Percentiles rank a stretch among this genome's conserved stretches.
Evolutionary conservation across 2,797 vertebrate genomes (phyloP).

Genomic region (Oryzias dopingdopingensis): DNA sequence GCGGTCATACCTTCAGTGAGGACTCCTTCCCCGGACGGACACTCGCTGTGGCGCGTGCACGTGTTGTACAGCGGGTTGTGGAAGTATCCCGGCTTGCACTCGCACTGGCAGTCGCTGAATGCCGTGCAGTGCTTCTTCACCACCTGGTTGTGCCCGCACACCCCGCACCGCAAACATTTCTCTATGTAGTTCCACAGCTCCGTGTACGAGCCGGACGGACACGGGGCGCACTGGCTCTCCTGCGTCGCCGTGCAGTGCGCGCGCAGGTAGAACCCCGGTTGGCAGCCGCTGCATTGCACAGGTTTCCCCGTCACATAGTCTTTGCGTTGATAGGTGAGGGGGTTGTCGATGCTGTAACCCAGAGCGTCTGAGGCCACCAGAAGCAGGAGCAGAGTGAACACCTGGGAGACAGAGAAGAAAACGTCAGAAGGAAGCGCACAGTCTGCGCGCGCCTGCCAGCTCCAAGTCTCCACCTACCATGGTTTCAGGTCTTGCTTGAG

Average conservation of each 20-base stretch:
- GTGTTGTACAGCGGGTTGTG: conserved; percentile 6
- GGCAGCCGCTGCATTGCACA: conserved; percentile 59
- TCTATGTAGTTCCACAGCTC: conserved; percentile 70
- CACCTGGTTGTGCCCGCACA: conserved; percentile 54
- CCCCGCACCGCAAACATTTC: conserved; percentile 63
- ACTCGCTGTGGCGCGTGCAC: conserved; percentile 61
- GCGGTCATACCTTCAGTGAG: conserved; percentile 41
- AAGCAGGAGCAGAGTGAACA: neutral
- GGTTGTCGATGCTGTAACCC: accelerated
- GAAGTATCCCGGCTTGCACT: conserved; percentile 59
- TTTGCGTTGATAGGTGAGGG: conserved; percentile 19
- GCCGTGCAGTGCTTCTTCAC: conserved; percentile 41
- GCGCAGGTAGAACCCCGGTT: conserved; percentile 48
- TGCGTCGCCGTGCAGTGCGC: conserved; percentile 41
- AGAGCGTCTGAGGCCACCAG: accelerated
- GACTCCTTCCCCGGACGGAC: conserved; percentile 47
- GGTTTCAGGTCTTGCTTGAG: no score
- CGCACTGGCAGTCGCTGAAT: conserved; percentile 48
- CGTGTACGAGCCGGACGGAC: conserved; percentile 64
- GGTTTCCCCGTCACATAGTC: conserved; percentile 33
- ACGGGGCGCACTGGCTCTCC: conserved; percentile 52
- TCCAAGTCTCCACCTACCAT: conserved; percentile 1
- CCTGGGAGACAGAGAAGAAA: conserved; percentile 6
- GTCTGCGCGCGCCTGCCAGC: neutral
- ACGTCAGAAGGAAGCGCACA: neutral